Evolutionary conservation across 2,888 invertebrate species (phyloP).

Genomic region (Halictus quadricinctus): DNA sequence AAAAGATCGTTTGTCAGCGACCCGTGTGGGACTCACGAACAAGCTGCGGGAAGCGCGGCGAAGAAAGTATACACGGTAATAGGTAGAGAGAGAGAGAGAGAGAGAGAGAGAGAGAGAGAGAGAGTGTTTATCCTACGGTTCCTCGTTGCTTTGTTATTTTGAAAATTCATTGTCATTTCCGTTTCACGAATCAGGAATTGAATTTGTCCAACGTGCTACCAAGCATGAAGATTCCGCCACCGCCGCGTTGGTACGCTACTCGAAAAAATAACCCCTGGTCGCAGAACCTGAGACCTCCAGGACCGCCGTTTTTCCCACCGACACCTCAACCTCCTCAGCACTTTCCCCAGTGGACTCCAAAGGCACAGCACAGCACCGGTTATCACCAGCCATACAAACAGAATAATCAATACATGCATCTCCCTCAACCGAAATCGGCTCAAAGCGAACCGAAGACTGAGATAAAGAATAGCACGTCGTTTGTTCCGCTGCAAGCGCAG

Average conservation of each 20-base stretch:
- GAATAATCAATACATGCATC: conserved; percentile 30
- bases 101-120: too few relatives aligned
- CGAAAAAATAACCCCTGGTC: conserved; percentile 56
- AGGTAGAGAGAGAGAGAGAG: background rate
- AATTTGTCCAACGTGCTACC: conserved; percentile 69
- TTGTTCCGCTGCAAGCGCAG: conserved; percentile 85
- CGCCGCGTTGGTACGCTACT: conserved; percentile 69
- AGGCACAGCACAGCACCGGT: conserved; percentile 66
- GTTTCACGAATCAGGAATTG: conserved; percentile 65
- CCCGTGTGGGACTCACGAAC: conserved; percentile 81
- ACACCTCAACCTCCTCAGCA: conserved; percentile 46
- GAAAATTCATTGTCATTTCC: background rate
- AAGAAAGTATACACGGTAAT: conserved; percentile 77
- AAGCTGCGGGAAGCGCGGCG: conserved; percentile 83
- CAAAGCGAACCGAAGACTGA: conserved; percentile 73
- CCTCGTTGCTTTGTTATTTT: background rate
- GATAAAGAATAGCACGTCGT: conserved; percentile 79
- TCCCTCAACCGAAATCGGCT: conserved; percentile 31
- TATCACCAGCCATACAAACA: conserved; percentile 50
- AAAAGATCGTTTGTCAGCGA: conserved; percentile 83
- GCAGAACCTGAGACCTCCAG: conserved; percentile 62
- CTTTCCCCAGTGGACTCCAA: conserved; percentile 58
- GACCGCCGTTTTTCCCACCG: conserved; percentile 41
- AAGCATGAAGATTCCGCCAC: conserved; percentile 68
- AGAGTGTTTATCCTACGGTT: background rate